Evolutionary conservation across 2,888 invertebrate species (phyloP), one percentile per base, ranked within the genome.

Genomic region (Horisme vitalbata): DNA sequence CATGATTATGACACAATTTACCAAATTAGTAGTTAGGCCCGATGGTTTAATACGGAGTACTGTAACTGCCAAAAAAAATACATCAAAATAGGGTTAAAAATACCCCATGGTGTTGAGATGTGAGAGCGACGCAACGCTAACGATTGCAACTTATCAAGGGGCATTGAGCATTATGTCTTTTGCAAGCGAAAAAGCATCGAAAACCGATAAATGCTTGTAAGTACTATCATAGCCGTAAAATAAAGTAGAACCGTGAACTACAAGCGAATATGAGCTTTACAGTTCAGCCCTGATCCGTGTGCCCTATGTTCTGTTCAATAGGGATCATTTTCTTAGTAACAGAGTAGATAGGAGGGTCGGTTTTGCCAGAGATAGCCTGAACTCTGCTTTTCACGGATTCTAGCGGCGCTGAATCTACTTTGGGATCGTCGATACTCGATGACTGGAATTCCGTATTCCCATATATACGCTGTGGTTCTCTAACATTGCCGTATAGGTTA

Each of bases 371-470:
- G 4, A 87, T 71, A 13, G 89, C 87, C 68, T 89, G 87, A 0
- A 88, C 79, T 12, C 87, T 68, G 55, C 78, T 83, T 37, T 83
- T 86, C n/a, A 88, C 87, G 0, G 87, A 85, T 26, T 87, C 88
- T 57, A 84, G 67, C 0, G 84, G 84, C 0, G 82, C 80, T 0
- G 75, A 69, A 41, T 88, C 83, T 41, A 86, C 71, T 65, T 83
- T 86, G 0, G 75, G 64, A 28, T 84, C 87, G 44, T 87, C 89
- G 0, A 41, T 44, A 10, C 71, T 65, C 27, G 70, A 71, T 3
- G 78, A 79, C 26, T 73, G 74, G 50, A 76, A 74, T 24, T 89
- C 86, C 0, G 83, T 73, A 67, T 90, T 89, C 23, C 89, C 88
- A 55, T 90, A 90, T 10, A 89, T 80, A 41, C 86, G 89, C 45